Conservation (phyloP, 2,888 invertebrate genomes). For the Acleris literana region DNA sequence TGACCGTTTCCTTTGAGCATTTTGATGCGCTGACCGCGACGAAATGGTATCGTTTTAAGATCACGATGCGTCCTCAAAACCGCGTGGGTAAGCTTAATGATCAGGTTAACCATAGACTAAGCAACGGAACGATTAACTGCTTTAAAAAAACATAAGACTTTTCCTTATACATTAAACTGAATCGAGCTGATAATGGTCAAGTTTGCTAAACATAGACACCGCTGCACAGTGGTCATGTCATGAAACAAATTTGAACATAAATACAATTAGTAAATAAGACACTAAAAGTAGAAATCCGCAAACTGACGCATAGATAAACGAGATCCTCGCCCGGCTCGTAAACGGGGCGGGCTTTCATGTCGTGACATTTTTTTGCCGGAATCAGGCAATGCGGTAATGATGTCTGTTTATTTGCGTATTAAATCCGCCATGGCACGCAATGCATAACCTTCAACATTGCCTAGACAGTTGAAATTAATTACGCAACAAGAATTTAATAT, state of each 20-base stretch:
- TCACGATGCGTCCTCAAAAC: constrained; percentile 13
- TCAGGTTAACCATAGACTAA: background rate
- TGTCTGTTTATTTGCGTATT: constrained; percentile 48
- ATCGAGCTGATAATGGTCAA: no score
- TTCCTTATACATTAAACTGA: no score
- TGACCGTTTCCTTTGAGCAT: constrained; percentile 27
- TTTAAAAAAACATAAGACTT: background rate
- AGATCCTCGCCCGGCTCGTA: constrained; percentile 22
- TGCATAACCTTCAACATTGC: constrained; percentile 44
- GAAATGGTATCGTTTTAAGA: constrained; percentile 11
- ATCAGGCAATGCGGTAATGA: constrained; percentile 46
- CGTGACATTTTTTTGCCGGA: constrained; percentile 52
- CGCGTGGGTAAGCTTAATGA: background rate
- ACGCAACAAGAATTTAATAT: background rate
- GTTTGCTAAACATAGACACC: no score
- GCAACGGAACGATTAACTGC: background rate
- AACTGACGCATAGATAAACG: constrained; percentile 1
- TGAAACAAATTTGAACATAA: no score
- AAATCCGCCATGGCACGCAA: constrained; percentile 61
- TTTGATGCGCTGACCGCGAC: constrained; percentile 26
- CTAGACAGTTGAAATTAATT: constrained; percentile 29
- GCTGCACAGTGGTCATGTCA: no score
- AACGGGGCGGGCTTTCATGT: constrained; percentile 50
- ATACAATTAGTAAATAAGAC: background rate
- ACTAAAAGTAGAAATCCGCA: constrained; percentile 8